Base-by-base conservation (phyloP, 2,888 invertebrate genomes). In the Rhagonycha fulva region DNA sequence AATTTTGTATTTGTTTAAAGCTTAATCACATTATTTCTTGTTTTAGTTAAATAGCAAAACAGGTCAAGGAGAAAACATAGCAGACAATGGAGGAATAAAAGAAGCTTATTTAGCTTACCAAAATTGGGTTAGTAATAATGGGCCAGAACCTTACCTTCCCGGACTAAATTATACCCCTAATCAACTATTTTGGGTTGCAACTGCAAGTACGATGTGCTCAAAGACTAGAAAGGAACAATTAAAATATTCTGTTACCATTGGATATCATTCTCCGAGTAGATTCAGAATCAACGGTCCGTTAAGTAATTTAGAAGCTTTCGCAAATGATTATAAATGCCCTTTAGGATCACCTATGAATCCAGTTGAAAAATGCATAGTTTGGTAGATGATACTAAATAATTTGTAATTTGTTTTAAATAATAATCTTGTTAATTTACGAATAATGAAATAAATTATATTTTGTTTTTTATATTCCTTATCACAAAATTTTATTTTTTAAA, bases 61-160 rank as follows among this genome's bases (percentile, higher is more conserved):
- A 84, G 97, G 97, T 0, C 96, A 96, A 88, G 97, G 96, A 12
- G 98, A 98, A 86, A 98, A 98, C 86, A 98, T 98, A 75, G 98
- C 98, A 0, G 98, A 98, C 86, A 98, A 97, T 85, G 97, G 97
- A 3, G 98, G 97, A 0, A 92, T 97, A 79, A 97, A 97, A 86
- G 95, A 96, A 85, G 95, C 97, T 0, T 98, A 97, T 87, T 89
- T 92, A 78, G 96, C 96, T 0, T 96, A 96, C 87, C 90, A 92
- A 69, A 91, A 91, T 9, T 96, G 95, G 95, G 91, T 90, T 0
- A 87, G 90, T 23, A 89, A 92, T 9, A 91, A 94, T 70, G 81
- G 85, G 84, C 88, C 88, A 0, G 95, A 96, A 83, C 87, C 89
- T 0, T 12, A 70, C 2, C 67, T 95, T 11, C 95, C 95, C 0